Base-by-base conservation (phyloP, 30 jellyfish, hydroid and myxozoan genomes). In the Rhopilema esculentum region DNA sequence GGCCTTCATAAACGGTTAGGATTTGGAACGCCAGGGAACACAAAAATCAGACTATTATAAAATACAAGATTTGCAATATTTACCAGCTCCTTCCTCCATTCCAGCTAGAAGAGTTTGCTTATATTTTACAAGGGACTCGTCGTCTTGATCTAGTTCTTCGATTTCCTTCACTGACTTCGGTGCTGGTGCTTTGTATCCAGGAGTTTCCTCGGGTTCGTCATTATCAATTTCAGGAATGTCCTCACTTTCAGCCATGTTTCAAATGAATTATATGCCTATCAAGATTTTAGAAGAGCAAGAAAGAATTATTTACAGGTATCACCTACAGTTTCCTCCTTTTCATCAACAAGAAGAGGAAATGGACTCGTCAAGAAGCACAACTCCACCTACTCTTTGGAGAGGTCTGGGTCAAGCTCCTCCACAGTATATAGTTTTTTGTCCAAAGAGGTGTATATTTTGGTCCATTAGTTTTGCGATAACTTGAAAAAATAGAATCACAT, bases 121-220 rank as follows among this genome's bases (percentile, higher is more conserved):
- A 72, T 96, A 96, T 49, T 75, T 75, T 19, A 96, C 99, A 50
- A 96, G 91, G 16, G 98, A 91, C 31, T 96, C 99, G 52, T 96
- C 99, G 26, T 96, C 99, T 48, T 67, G 87, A 68, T 96, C 99
- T 40, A 69, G 91, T 8, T 71, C 68, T 63, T 91, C 89, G 75
- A 96, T 91, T 80, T 96, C 98, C 64, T 96, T 70, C 73, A 96
- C 49, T 9, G 97, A 32, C 67, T 96, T 96, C 69, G 69, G 83
- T 4, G 97, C 99, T 15, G 98, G 99, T 0, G 99, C 92, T 65
- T 79, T 79, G 89, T 96, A 96, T 66, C 99, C 99, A 21, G 99
- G 99, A 19, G 99, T 96, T 73, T 91, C 98, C 68, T 96, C 99
- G 26, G 99, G 99, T 40, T 96, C 99, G 23, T 81, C 97, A 69